Conservation (phyloP, 92 coral and sea anemone species). For the Paragorgia papillata region DNA sequence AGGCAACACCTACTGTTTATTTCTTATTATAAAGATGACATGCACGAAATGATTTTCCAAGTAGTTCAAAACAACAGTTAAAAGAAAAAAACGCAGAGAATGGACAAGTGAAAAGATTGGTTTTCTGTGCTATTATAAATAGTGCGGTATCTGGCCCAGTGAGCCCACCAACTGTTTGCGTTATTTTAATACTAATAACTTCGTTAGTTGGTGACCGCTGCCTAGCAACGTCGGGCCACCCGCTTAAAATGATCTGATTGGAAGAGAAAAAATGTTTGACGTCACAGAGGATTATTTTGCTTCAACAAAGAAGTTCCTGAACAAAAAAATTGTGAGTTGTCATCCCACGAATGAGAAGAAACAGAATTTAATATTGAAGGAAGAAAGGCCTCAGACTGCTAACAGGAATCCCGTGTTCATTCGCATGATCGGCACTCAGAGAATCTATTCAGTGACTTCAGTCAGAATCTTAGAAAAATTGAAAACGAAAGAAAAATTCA, state of each 20-base stretch:
- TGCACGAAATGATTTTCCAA: not conserved
- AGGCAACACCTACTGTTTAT: not conserved
- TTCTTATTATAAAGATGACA: not conserved
- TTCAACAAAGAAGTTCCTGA: slow-evolving; percentile 42
- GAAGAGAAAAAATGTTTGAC: slow-evolving; percentile 38
- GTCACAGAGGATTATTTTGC: slow-evolving; percentile 46
- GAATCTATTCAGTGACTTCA: not conserved
- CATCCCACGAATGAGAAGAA: not conserved
- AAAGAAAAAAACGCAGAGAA: slow-evolving; percentile 4
- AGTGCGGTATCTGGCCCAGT: too few relatives aligned
- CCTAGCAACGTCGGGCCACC: slow-evolving; percentile 31
- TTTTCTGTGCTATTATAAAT: too few relatives aligned
- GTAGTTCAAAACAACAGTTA: not conserved
- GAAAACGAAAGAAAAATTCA: not conserved
- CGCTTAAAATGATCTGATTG: slow-evolving; percentile 12
- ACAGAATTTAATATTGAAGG: not conserved
- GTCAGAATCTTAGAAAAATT: not conserved
- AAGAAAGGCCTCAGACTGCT: not conserved
- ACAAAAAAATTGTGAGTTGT: slow-evolving; percentile 40
- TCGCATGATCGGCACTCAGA: not conserved
- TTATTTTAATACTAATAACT: slow-evolving; percentile 3
- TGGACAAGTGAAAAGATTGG: slow-evolving; percentile 6
- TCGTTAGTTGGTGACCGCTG: slow-evolving; percentile 23
- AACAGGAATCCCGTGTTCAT: not conserved
- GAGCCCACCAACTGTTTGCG: too few relatives aligned